Conservation (phyloP, 2,888 invertebrate species). For the Sinotaia quadrata region DNA sequence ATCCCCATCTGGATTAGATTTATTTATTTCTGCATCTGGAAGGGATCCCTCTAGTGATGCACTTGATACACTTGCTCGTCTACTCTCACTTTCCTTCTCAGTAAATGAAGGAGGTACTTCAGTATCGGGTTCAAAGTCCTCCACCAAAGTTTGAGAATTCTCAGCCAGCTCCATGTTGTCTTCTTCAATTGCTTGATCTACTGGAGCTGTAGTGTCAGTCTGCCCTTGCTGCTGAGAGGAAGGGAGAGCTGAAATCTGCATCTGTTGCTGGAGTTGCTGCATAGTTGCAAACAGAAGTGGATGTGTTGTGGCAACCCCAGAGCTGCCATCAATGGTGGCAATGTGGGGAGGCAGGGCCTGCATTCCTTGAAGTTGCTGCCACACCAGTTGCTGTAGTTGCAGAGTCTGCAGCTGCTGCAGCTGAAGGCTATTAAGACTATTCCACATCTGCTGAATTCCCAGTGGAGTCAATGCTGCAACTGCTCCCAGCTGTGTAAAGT, state of each 20-base stretch:
- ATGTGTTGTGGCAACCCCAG: slow-evolving; percentile 31
- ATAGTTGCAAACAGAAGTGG: slow-evolving; percentile 5
- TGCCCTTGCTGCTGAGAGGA: neutral
- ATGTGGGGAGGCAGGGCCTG: slow-evolving; percentile 54
- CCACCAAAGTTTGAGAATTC: no score
- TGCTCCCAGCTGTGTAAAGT: slow-evolving; percentile 29
- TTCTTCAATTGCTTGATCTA: neutral
- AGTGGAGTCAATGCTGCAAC: slow-evolving; percentile 44
- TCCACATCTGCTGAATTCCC: slow-evolving; percentile 52
- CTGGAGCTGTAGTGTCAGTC: neutral
- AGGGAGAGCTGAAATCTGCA: neutral
- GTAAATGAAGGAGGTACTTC: no score
- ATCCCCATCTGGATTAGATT: no score
- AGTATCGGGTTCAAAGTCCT: no score
- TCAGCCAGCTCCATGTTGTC: neutral
- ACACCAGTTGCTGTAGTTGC: slow-evolving; percentile 57
- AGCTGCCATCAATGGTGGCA: slow-evolving; percentile 36
- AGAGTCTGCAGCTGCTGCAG: slow-evolving; percentile 54
- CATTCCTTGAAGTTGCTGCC: slow-evolving; percentile 63
- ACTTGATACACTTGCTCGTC: no score
- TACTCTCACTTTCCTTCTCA: no score
- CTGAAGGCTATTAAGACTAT: slow-evolving; percentile 57
- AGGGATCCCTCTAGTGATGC: no score
- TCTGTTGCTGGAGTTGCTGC: slow-evolving; percentile 1
- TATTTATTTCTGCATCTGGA: no score